Base-by-base conservation (phyloP, 1,140 invertebrate species). In the Asbolus verrucosus region DNA sequence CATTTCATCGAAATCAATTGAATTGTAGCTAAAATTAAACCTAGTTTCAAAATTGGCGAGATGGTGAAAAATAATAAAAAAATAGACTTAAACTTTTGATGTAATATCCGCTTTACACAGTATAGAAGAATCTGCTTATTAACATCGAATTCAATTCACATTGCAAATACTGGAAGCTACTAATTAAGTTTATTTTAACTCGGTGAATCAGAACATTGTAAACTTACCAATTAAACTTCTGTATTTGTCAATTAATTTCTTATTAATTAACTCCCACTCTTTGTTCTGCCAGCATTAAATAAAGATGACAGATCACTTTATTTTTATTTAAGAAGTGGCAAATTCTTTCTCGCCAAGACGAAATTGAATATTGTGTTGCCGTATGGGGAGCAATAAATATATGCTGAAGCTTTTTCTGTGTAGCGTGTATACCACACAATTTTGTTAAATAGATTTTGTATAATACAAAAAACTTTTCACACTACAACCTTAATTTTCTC, bases 171-270 rank as follows among this genome's bases (percentile, higher is more conserved):
- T n/a, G n/a, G n/a, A n/a, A n/a, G n/a, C n/a, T n/a, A n/a, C 41
- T 46, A 16, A 46, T 54, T 54, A 21, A 30, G 24, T 54, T 54
- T 18, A n/a, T n/a, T 46, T 46, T 19, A 1, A 19, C 41, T 46
- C 16, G 41, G 18, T 43, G 9, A 43, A 19, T 2, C 8, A 43
- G 9, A 43, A 16, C 2, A 19, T 6, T 27, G 24, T 8, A 27
- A 2, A 27, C 46, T 21, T 27, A 4, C 18, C 8, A 19, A 43
- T 15, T 43, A 16, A 43, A 16, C 18, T 50, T 50, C 9, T 19
- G 1, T 24, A 50, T 50, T 50, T 21, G 16, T 6, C 43, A 24
- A 54, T 54, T 54, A 13, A 19, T 27, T 27, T 27, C 9, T 54
- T 27, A 24, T 54, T 54, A 54, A 54, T 54, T 54, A 21, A 54